Evolutionary conservation across 2,113 vertebrate species (phyloP), one percentile per base, ranked within the genome.

Genomic region (Eolophus roseicapilla): DNA sequence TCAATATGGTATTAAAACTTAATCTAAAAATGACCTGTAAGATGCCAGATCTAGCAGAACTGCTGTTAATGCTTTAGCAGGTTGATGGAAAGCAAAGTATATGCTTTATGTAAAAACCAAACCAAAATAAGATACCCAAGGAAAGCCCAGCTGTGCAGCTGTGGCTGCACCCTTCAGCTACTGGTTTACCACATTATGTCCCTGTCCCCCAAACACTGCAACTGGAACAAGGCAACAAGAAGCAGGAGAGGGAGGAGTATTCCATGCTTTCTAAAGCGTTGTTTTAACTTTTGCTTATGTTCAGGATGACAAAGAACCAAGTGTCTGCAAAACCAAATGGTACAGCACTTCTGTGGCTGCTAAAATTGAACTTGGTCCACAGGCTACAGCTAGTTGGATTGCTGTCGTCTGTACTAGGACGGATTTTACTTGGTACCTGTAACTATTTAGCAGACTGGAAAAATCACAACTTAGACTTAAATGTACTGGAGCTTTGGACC

Each of bases 401-500:
- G 31, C 98, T 98, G 70, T 78, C 98, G 65, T 97, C 98, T 11
- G 93, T 98, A 16, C 93, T 97, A 29, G 97, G 98, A 77, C 96
- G 98, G 50, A 90, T 98, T 92, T 98, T 98, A 41, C 98, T 97
- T 11, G 86, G 97, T 37, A 87, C 97, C 85, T 98, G 97, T 76
- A 98, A 98, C 18, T 98, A 98, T 88, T 94, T 98, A 62, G 98
- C 97, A n/a, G 93, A 98, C 29, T 98, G 98, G 98, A 98, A 99
- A 96, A 98, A 98, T 7, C 97, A 98, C 95, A 98, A 95, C 57
- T 98, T 98, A 43, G 98, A 98, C 28, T 95, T 99, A 88, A 99
- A 98, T 5, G 97, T 98, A 65, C 97, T 98, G 96, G 98, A 99
- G 96, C 98, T 98, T 95, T 99, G 98, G 98, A 98, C 97, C 73